Base-by-base conservation (phyloP, 2,113 vertebrate species). In the Dolichotis patagonum region DNA sequence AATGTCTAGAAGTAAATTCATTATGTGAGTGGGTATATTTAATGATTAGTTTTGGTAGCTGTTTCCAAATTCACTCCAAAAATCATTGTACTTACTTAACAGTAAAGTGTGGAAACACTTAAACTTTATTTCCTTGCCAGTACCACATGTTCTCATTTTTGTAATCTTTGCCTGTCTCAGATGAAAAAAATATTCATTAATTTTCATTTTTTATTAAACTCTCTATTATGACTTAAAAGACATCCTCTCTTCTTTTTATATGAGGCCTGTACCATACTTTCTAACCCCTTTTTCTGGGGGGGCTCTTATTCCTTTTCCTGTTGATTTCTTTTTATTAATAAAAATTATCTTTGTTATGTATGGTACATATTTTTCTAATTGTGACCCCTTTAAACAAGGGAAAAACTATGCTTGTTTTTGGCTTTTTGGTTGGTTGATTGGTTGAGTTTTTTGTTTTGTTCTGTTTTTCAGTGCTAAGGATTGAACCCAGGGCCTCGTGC, bases 171-270 rank as follows among this genome's bases (percentile, higher is more conserved):
- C 60, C 65, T 78, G 32, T 90, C 77, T 93, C 38, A 13, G 41
- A 69, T 83, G 38, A 87, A 96, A 87, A 96, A 67, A 90, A 63
- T 60, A 95, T 52, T 91, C 60, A 82, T 90, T 56, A 85, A 94
- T 67, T 96, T 97, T 35, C 9, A 49, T 90, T 95, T 5, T 95
- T 85, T 89, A 19, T 46, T 54, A 43, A 67, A 12, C 35, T 52
- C 83, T 35, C 89, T 71, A 67, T 88, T 71, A 77, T 90, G 65
- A 69, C 83, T 83, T 78, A 84, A 73, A 91, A 88, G 69, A 11
- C 49, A 97, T 49, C 71, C 20, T 0, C 0, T n/a, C n/a, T 81
- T 88, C 38, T 87, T 91, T 81, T 88, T 58, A 56, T 67, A 0
- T 67, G 69, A 88, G 75, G 7, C 83, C 52, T 83, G 24, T 85